Evolutionary conservation across 2,888 invertebrate species (phyloP).

Genomic region (Diploptera punctata): DNA sequence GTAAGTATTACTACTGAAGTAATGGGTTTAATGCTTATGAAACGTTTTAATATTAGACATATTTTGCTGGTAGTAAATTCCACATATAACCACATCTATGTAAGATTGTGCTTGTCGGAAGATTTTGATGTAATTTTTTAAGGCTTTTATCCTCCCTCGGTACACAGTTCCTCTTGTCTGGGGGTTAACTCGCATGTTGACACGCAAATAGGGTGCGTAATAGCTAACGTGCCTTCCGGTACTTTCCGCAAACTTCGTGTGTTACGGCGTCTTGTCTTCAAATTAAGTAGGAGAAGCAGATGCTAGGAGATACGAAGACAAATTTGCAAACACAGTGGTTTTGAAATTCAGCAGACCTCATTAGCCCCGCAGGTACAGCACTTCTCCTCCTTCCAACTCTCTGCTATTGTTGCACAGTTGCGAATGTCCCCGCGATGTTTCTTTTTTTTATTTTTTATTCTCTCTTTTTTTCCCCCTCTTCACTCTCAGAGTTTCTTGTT

Average conservation of each 20-base stretch:
- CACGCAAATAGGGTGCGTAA: background rate
- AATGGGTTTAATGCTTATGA: no score
- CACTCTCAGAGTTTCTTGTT: background rate
- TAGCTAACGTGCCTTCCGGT: background rate
- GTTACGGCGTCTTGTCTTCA: background rate
- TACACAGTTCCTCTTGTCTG: no score
- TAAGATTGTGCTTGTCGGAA: no score
- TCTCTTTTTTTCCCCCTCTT: background rate
- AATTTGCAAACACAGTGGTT: constrained; percentile 10
- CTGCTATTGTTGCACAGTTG: background rate
- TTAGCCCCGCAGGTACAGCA: background rate
- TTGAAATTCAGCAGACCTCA: background rate
- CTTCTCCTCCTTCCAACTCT: no score
- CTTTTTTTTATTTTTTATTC: no score
- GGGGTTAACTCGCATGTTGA: background rate
- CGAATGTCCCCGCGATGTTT: background rate
- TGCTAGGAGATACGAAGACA: background rate
- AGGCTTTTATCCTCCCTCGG: background rate
- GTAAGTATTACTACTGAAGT: no score
- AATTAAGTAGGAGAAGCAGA: background rate
- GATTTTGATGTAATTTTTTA: background rate
- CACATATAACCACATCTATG: no score
- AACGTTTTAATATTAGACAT: no score
- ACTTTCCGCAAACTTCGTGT: background rate
- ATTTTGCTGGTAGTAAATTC: no score